phyloP scores from a whole-genome alignment of 2,113 vertebrate genomes.

The Nyctereutes procyonoides region DNA sequence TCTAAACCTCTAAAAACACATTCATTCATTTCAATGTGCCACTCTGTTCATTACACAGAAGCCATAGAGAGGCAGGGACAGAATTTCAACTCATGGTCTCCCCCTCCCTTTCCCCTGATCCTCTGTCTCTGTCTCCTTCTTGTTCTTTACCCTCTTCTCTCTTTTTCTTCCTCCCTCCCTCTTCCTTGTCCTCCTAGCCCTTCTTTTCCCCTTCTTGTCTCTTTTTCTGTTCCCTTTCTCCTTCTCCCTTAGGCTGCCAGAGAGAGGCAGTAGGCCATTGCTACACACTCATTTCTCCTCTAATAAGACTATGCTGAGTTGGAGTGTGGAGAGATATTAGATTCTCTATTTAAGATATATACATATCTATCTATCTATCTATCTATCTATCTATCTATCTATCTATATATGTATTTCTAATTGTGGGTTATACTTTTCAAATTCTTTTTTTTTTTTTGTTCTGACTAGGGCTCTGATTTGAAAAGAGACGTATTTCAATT shows the following conservation, averaged over 20 bases:
- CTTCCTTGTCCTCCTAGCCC: not conserved
- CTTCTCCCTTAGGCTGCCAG: not conserved
- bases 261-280: not conserved
- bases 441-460: not conserved
- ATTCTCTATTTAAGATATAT: not conserved
- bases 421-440: not conserved
- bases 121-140: not conserved
- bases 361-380: too few relatives aligned
- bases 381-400: too few relatives aligned
- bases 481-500: not conserved
- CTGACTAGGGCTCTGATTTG: not conserved
- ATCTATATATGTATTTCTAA: not conserved
- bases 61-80: not conserved
- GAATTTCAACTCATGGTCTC: not conserved
- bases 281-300: not conserved
- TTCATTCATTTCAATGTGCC: not conserved
- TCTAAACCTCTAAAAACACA: conserved; percentile 9
- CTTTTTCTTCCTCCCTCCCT: not conserved
- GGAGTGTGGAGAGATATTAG: not conserved
- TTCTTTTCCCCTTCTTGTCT: not conserved
- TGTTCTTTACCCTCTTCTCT: not conserved
- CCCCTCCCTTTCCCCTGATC: fast-evolving
- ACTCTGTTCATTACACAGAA: not conserved
- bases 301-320: not conserved
- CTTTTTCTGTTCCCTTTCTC: not conserved